Percentiles rank a stretch among this genome's conserved stretches.
These are phyloP conservation scores for Icerya purchasi DNA, from an alignment of 2,888 invertebrate species.

Conservation along the genomic window DNA sequence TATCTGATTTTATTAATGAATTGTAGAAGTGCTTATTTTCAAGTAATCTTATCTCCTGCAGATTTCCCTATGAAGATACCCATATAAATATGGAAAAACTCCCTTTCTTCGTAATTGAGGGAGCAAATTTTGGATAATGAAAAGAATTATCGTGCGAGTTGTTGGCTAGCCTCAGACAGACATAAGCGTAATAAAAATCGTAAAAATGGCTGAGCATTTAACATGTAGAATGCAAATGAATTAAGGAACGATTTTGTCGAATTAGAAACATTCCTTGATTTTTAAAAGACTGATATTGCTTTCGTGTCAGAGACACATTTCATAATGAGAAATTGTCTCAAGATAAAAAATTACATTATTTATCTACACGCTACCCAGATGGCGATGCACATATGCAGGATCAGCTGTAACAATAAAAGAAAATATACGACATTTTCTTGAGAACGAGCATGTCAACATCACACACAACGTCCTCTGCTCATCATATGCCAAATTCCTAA, in stretches of 20 bases:
- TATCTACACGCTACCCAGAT: background rate
- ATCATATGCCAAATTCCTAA: no score
- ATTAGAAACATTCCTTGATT: background rate
- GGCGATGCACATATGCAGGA: background rate
- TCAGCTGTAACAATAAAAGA: background rate
- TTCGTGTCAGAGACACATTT: background rate
- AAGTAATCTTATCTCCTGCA: no score
- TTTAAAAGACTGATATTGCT: background rate
- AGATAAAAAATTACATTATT: background rate
- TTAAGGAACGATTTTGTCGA: background rate
- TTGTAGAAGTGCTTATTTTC: no score
- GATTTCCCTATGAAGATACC: no score
- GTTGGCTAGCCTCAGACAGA: no score
- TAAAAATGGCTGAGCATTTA: background rate
- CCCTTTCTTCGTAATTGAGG: no score
- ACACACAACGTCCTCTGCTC: no score
- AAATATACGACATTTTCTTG: background rate
- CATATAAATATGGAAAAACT: no score
- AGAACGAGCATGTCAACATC: background rate
- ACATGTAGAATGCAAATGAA: background rate
- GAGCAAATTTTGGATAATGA: no score
- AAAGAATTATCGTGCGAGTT: no score
- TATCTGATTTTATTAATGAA: no score
- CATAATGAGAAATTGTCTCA: background rate
- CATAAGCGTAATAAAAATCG: background rate